Evolutionary conservation across 1,140 invertebrate species (phyloP).

Genomic region (Teleopsis dalmanni): DNA sequence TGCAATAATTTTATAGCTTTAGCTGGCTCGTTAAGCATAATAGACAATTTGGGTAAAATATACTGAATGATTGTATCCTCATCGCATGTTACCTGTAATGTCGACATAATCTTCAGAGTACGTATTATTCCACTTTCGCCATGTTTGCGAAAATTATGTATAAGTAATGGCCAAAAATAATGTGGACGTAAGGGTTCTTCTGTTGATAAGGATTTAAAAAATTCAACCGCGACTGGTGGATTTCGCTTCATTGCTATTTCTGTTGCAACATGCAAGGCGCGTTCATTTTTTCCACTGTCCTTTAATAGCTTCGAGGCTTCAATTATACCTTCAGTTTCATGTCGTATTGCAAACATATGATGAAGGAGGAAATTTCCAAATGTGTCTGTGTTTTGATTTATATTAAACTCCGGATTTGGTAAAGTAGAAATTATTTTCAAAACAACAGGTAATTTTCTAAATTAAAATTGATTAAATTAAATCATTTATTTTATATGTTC

Average conservation of each 20-base stretch:
- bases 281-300: conserved; percentile 23
- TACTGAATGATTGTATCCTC: conserved; percentile 43
- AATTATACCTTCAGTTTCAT: conserved; percentile 16
- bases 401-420: conserved; percentile 24
- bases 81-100: conserved; percentile 43
- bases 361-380: conserved; percentile 24
- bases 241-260: conserved; percentile 32
- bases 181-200: conserved; percentile 32
- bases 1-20: conserved; percentile 36
- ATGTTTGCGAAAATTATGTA: conserved; percentile 19
- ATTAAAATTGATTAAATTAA: conserved; percentile 3
- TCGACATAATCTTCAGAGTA: conserved; percentile 40
- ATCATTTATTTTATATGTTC: not conserved
- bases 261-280: conserved; percentile 27
- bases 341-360: conserved; percentile 26
- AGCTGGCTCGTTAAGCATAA: conserved; percentile 35
- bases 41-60: conserved; percentile 38
- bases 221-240: conserved; percentile 17
- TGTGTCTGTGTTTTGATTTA: conserved; percentile 32
- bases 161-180: conserved; percentile 39
- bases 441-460: conserved; percentile 14
- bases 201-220: conserved; percentile 21
- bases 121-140: conserved; percentile 30
- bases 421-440: conserved; percentile 20
- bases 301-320: conserved; percentile 23